Base-by-base conservation (phyloP, 1,140 invertebrate genomes). In the Eufriesea mexicana region DNA sequence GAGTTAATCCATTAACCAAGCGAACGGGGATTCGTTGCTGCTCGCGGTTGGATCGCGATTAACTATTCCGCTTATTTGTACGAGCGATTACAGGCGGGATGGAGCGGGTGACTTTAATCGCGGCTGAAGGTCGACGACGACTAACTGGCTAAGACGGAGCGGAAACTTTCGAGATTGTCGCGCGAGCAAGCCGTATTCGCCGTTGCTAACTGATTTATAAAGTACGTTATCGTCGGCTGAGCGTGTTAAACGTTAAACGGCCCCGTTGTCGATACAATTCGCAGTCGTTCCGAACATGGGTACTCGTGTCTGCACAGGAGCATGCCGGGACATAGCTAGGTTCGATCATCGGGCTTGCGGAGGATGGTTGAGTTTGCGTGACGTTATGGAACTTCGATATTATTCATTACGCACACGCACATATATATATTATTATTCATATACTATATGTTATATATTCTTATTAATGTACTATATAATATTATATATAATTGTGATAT, bases 141-240 rank as follows among this genome's bases (percentile, higher is more conserved):
- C 67, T 70, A 79, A 79, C 51, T 47, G n/a, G 51, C n/a, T 6
- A 28, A 18, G 64, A 47, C 51, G n/a, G 42, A 9, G 6, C 20
- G 45, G 77, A 79, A 79, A 79, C 42, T 79, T 79, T 72, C 67
- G 55, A 47, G 68, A 45, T 55, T 55, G 35, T 45, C 75, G 75
- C 23, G n/a, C 42, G 54, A 71, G 45, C 54, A 25, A 23, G 68
- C 47, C 42, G 55, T 61, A 79, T 49, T 59, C 49, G 54, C 16
- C 5, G 35, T 35, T 57, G 55, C 54, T 72, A 79, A 79, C 77
- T 72, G 77, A 79, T 79, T 79, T 79, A 49, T 79, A 79, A 79
- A 79, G 67, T 68, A 12, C 7, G 77, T 62, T 79, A 72, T 61
- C 68, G 47, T 20, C 35, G 45, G 54, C 45, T 61, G 28, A 61